Evolutionary conservation across 1,140 invertebrate species (phyloP), one percentile per base, ranked within the genome.

Genomic region (Antheraea mylitta): DNA sequence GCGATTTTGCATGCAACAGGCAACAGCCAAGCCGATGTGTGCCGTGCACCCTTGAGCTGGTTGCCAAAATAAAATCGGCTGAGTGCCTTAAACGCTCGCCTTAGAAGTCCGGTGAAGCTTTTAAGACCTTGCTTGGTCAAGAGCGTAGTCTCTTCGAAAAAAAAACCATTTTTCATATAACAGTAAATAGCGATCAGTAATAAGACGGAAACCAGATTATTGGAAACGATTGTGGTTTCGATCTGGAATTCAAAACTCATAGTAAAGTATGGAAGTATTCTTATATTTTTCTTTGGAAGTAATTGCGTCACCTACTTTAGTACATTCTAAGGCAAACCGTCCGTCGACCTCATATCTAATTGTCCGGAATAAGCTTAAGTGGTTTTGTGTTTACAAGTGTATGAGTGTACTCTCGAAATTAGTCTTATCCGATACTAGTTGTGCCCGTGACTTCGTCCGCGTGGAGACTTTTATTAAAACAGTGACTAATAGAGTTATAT

Each of bases 281-380:
- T 53, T 61, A 10, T 61, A 61, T 61, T 19, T 63, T 63, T 63
- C 0, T 13, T 63, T 63, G n/a, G 22, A 16, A 60, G 18, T 60
- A 60, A 60, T 60, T 9, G 4, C 45, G 45, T 71, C 60, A 71
- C 69, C 60, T 65, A 69, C 61, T 72, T 70, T 36, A 63, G 37
- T 30, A 7, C 62, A 69, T 64, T 58, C 37, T 66, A 73, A 65
- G 68, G 66, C 71, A 68, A 30, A 66, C 58, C 72, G 70, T 69
- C 19, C 75, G 36, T 70, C 68, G 73, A 66, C 71, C 72, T 62
- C 36, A 61, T 42, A 16, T 65, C 37, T 74, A 77, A 79, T 81
- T 81, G 77, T 37, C 67, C 53, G 68, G 68, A 75, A 73, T 73
- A 62, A 71, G 62, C 77, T 70, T 65, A 79, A 75, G 71, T 79